Conservation (phyloP, 2,113 vertebrate genomes). For the Mormoops blainvillei region DNA sequence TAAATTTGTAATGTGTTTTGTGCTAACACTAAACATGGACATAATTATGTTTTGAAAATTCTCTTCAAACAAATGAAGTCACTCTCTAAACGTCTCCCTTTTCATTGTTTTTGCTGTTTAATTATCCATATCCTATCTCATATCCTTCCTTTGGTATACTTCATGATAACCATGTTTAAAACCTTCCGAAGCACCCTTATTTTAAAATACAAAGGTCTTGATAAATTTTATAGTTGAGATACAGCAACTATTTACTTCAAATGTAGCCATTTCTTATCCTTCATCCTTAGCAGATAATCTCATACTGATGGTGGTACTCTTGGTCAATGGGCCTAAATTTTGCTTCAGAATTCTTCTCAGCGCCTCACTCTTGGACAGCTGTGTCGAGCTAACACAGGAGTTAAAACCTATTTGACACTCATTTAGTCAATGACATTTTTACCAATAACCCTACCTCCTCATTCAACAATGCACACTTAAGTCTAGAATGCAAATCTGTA, state of each 20-base stretch:
- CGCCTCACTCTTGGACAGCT: neutral
- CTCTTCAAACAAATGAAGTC: slow-evolving; percentile 59
- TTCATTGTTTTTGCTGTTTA: slow-evolving; percentile 30
- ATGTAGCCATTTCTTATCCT: neutral
- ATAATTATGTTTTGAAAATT: slow-evolving; percentile 51
- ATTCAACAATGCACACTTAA: neutral
- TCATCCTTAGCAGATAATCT: neutral
- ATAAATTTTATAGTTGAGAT: neutral
- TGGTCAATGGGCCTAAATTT: neutral
- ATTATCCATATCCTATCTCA: neutral
- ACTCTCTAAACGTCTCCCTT: neutral
- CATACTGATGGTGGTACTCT: neutral
- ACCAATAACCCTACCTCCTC: neutral
- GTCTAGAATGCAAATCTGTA: neutral
- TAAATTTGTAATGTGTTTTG: slow-evolving; percentile 30
- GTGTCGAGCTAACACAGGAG: neutral
- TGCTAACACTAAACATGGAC: slow-evolving; percentile 36
- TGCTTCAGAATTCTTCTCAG: neutral
- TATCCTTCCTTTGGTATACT: neutral
- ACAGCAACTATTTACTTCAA: neutral
- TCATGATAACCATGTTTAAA: neutral
- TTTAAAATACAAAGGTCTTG: neutral
- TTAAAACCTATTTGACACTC: neutral
- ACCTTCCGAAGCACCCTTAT: neutral
- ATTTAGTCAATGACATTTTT: neutral